These are phyloP conservation scores for Amazona vittata DNA, from an alignment of 2,113 vertebrate species.

Conservation along the genomic window DNA sequence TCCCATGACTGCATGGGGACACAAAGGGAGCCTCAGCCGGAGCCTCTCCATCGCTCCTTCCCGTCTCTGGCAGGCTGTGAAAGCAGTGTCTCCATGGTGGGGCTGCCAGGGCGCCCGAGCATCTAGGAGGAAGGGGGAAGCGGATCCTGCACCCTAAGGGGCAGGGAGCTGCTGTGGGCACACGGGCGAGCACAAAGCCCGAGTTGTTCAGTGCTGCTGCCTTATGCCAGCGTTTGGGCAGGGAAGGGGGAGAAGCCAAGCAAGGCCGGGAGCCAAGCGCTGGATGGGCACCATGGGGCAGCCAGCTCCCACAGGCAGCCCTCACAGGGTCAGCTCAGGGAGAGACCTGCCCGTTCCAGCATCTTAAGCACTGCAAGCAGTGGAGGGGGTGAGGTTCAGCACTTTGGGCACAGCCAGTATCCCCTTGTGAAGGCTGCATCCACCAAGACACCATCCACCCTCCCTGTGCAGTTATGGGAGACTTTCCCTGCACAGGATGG, in stretches of 20 bases:
- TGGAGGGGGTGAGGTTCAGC: background rate
- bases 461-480: rapidly evolving
- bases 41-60: background rate
- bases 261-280: background rate
- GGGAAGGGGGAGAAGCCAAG: background rate
- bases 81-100: conserved; percentile 20
- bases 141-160: background rate
- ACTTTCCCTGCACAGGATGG: background rate
- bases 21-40: background rate
- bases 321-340: background rate
- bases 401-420: background rate
- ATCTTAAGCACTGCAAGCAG: background rate
- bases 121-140: background rate
- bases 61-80: conserved; percentile 43
- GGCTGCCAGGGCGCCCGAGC: conserved; percentile 39
- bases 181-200: conserved; percentile 42
- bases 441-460: background rate
- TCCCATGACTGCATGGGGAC: background rate
- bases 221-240: conserved; percentile 45
- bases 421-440: background rate
- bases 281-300: background rate
- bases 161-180: background rate
- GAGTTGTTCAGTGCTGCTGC: conserved; percentile 32
- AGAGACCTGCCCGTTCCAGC: background rate
- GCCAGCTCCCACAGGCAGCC: background rate